phyloP scores from a whole-genome alignment of 2,888 invertebrate species.

The Ectropis crepuscularia region DNA sequence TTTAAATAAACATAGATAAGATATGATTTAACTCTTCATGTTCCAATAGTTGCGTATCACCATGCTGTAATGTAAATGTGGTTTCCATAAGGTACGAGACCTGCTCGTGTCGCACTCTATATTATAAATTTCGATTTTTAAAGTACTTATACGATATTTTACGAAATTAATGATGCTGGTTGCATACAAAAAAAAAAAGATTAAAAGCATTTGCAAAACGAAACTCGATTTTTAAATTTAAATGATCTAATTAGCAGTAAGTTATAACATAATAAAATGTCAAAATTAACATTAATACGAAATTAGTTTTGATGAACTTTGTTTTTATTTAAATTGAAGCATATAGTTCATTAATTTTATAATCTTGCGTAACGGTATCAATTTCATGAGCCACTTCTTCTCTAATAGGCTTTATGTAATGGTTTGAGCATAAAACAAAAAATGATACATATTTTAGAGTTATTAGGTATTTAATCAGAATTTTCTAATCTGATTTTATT shows the following conservation, averaged over 20 bases:
- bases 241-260: conserved; percentile 15
- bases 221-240: neutral
- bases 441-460: neutral
- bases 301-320: conserved; percentile 22
- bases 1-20: no score
- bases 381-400: conserved; percentile 17
- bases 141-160: no score
- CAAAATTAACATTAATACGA: conserved; percentile 26
- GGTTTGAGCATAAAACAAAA: neutral
- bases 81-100: no score
- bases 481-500: no score
- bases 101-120: no score
- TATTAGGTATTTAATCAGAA: no score
- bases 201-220: neutral
- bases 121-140: no score
- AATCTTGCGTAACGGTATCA: conserved; percentile 27
- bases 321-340: conserved; percentile 25
- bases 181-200: no score
- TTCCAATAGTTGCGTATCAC: no score
- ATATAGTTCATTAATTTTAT: conserved; percentile 12
- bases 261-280: conserved; percentile 27
- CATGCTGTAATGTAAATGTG: no score
- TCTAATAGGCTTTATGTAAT: conserved; percentile 10
- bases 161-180: no score
- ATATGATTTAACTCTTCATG: no score